These are phyloP conservation scores for Merops nubicus DNA, from an alignment of 2,113 vertebrate genomes.

Conservation along the genomic window DNA sequence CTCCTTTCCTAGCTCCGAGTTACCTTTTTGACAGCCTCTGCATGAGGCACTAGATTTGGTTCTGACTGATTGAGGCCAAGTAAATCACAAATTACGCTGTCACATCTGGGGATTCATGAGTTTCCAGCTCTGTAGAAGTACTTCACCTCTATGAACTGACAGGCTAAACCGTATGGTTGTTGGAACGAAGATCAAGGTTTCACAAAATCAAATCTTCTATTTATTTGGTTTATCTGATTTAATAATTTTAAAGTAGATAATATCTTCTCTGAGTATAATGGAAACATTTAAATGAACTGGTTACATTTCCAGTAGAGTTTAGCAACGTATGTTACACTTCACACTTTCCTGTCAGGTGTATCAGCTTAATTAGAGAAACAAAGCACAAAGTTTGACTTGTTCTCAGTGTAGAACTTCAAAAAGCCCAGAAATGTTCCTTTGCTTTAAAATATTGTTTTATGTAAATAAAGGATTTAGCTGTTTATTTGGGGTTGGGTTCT, in stretches of 20 bases:
- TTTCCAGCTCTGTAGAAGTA: background rate
- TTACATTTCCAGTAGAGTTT: background rate
- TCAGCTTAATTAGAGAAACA: background rate
- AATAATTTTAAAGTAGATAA: background rate
- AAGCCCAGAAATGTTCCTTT: background rate
- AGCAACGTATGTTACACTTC: background rate
- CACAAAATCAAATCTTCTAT: background rate
- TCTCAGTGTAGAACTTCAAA: background rate
- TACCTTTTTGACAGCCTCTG: constrained; percentile 33
- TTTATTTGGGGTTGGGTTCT: background rate
- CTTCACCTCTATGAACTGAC: background rate
- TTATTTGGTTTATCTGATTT: background rate
- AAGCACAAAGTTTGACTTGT: background rate
- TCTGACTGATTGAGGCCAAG: constrained; percentile 45
- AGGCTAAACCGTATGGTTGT: background rate
- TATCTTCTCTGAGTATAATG: background rate
- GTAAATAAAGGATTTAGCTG: background rate
- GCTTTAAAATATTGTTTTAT: background rate
- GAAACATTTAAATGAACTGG: background rate
- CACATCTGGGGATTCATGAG: background rate
- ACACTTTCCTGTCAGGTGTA: background rate
- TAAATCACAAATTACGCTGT: background rate
- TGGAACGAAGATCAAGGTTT: background rate
- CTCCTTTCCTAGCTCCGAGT: background rate
- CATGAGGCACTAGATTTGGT: background rate